Base-by-base conservation (phyloP, 1,140 invertebrate species). In the Anagrus nilaparvatae region DNA sequence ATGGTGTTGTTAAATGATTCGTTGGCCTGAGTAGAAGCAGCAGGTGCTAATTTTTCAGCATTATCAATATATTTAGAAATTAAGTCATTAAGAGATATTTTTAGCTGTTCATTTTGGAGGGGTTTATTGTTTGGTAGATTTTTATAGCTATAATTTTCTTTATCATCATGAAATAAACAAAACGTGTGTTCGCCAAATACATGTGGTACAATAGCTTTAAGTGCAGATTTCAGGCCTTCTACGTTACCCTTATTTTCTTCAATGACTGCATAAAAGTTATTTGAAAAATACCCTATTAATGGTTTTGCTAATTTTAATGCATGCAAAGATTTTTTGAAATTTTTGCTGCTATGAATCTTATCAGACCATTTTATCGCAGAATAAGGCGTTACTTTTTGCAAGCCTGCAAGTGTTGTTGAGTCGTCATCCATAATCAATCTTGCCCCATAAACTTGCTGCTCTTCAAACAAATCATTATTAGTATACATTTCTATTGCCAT, bases 191-290 rank as follows among this genome's bases (percentile, higher is more conserved):
- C 44, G 9, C 41, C 51, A 31, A 53, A 53, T 1, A 46, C 46
- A 36, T 53, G 51, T 5, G 47, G 47, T n/a, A 53, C 40, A 5
- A 53, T 40, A 36, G 35, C 43, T 7, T 45, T 29, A 8, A 52
- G 16, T 25, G 10, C 45, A 29, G 12, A 21, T 39, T 17, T 46
- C n/a, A 33, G 25, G 24, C 20, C 33, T 10, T 43, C 42, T 2
- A 42, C 33, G 17, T 49, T 16, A 21, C 31, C 18, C 19, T 51
- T 46, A 29, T 46, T 45, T 33, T 23, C 30, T 33, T 38, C 17
- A 17, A 48, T 19, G 4, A 27, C 40, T 25, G 17, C 38, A 5
- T 33, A 31, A 25, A 49, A 48, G 27, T 20, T 39, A 31, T 47
- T 19, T 43, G 35, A 43, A 6, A 49, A 44, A 36, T 49, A 49